Evolutionary conservation across 1,140 invertebrate species (phyloP).

Genomic region (Ruditapes philippinarum): DNA sequence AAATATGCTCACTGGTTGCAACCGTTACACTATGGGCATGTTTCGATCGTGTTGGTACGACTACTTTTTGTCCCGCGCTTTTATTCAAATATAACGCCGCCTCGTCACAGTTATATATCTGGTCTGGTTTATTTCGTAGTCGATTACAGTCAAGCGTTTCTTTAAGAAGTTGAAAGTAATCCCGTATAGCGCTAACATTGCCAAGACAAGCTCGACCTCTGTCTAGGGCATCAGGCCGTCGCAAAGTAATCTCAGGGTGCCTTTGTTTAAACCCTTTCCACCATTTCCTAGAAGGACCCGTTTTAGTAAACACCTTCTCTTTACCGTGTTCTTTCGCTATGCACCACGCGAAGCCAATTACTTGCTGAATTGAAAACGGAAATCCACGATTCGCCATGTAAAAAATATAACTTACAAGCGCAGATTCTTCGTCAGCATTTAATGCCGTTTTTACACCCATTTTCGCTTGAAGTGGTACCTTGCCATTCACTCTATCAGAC

Average conservation of each 20-base stretch:
- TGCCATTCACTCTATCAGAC: too few relatives aligned
- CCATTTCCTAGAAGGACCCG: constrained; percentile 21
- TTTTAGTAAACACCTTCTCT: too few relatives aligned
- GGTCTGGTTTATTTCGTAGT: constrained; percentile 6
- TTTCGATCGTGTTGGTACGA: constrained; percentile 35
- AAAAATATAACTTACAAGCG: constrained; percentile 22
- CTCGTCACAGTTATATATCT: constrained; percentile 58
- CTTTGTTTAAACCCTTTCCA: constrained; percentile 34
- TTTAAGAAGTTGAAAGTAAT: constrained; percentile 34
- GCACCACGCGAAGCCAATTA: too few relatives aligned
- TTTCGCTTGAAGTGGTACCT: too few relatives aligned
- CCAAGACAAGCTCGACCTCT: constrained; percentile 24
- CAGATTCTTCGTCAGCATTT: too few relatives aligned
- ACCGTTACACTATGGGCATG: constrained; percentile 40
- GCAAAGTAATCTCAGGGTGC: constrained; percentile 1
- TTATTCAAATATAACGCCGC: constrained; percentile 30
- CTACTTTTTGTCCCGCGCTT: constrained; percentile 44
- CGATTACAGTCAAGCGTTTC: constrained; percentile 27
- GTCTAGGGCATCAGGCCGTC: constrained; percentile 34
- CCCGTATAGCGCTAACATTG: not conserved
- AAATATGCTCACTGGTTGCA: too few relatives aligned
- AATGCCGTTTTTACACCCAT: too few relatives aligned
- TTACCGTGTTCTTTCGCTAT: too few relatives aligned
- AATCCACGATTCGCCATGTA: constrained; percentile 53
- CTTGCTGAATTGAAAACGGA: too few relatives aligned